These are phyloP conservation scores for Buphagus erythrorhynchus DNA, from an alignment of 2,797 vertebrate species.

Conservation along the genomic window DNA sequence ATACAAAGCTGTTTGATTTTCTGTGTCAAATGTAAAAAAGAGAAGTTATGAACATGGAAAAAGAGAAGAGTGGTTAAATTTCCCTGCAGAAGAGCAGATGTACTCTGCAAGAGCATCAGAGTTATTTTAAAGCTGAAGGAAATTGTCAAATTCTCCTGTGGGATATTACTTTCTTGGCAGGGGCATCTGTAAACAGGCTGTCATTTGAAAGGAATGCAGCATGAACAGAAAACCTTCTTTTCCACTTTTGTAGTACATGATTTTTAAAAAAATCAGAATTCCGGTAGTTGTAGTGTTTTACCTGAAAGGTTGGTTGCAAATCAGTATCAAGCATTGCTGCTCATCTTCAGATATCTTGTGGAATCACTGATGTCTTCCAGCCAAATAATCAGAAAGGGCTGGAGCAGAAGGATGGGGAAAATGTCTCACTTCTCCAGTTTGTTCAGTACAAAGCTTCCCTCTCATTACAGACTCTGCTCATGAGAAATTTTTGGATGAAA, in stretches of 20 bases:
- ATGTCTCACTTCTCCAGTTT: not conserved
- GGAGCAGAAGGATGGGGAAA: not conserved
- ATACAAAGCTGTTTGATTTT: not conserved
- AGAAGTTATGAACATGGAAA: not conserved
- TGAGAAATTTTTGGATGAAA: conserved; percentile 34
- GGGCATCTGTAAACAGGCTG: conserved; percentile 32
- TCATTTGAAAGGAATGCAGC: conserved; percentile 47
- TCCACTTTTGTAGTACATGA: not conserved
- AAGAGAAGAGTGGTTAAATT: not conserved
- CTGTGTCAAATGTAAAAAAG: not conserved
- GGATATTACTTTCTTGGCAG: conserved; percentile 50
- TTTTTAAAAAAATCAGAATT: not conserved
- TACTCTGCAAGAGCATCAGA: not conserved
- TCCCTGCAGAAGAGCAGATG: not conserved
- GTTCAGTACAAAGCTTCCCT: not conserved
- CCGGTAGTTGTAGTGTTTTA: not conserved
- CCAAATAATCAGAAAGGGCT: not conserved
- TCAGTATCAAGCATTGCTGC: not conserved
- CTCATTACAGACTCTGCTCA: not conserved
- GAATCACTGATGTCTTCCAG: not conserved
- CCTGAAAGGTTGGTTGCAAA: not conserved
- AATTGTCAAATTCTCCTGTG: conserved; percentile 41
- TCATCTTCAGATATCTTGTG: not conserved
- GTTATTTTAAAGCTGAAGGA: conserved; percentile 47
- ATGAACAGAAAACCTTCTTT: not conserved